Conservation (phyloP, 2,113 vertebrate genomes). For the Cyrtonyx montezumae region DNA sequence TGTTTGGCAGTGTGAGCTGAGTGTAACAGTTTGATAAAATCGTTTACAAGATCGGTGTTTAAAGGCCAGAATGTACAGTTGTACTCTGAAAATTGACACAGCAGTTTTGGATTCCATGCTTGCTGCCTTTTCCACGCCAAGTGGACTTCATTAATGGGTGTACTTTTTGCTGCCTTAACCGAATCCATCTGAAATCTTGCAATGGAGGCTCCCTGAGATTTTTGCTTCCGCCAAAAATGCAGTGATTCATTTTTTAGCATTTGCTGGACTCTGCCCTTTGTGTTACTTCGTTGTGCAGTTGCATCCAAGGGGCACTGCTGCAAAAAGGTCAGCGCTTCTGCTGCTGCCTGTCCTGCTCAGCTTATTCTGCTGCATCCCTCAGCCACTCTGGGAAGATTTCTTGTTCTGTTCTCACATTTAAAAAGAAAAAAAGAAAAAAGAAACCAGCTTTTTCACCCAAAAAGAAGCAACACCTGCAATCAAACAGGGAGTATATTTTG, state of each 20-base stretch:
- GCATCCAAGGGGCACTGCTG: neutral
- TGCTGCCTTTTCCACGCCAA: neutral
- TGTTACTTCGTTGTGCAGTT: neutral
- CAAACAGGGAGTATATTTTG: neutral
- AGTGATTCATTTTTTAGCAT: neutral
- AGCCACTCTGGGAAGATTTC: neutral
- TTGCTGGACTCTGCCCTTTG: neutral
- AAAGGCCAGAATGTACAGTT: constrained; percentile 42
- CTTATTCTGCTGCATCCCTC: neutral
- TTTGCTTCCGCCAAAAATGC: neutral
- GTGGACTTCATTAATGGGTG: neutral
- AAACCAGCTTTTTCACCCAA: neutral
- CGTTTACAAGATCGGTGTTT: constrained; percentile 16
- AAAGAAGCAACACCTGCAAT: neutral
- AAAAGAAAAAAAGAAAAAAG: neutral
- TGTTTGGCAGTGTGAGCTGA: constrained; percentile 41
- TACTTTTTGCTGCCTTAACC: neutral
- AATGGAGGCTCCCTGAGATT: neutral
- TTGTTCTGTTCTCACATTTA: neutral
- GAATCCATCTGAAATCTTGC: neutral
- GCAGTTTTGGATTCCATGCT: neutral
- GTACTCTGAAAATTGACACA: constrained; percentile 67
- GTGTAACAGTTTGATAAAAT: constrained; percentile 16
- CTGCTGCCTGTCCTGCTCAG: neutral
- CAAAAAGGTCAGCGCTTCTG: neutral